phyloP scores from a whole-genome alignment of 2,113 vertebrate genomes.

The Psittacara wagleri region DNA sequence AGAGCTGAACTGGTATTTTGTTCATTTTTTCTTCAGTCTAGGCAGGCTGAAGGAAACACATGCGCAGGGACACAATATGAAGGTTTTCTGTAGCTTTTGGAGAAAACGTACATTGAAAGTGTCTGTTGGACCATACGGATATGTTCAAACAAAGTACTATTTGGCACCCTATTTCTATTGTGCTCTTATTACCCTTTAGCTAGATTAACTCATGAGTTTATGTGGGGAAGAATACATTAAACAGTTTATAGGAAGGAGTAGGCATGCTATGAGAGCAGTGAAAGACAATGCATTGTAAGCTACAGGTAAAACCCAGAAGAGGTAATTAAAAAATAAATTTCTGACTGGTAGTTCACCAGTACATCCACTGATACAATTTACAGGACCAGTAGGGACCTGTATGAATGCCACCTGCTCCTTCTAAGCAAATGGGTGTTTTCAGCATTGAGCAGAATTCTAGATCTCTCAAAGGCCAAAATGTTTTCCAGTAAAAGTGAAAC shows the following conservation, averaged over 20 bases:
- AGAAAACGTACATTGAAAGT: background rate
- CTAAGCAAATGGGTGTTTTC: background rate
- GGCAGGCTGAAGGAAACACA: background rate
- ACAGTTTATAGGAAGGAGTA: background rate
- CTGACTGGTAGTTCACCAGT: background rate
- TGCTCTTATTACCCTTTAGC: background rate
- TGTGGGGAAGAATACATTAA: background rate
- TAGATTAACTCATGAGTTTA: background rate
- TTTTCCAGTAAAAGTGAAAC: background rate
- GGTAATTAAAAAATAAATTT: background rate
- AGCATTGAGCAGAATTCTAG: background rate
- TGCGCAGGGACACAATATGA: background rate
- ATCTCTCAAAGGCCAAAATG: background rate
- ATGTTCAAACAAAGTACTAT: background rate
- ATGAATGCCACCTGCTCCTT: background rate
- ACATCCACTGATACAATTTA: background rate
- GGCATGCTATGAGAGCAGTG: background rate
- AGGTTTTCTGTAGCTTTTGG: background rate
- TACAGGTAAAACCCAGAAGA: background rate
- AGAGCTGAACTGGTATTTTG: background rate
- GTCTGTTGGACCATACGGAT: background rate
- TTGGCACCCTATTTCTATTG: background rate
- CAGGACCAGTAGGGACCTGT: background rate
- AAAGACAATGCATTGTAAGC: background rate
- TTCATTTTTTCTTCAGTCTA: background rate